Evolutionary conservation across 2,113 vertebrate species (phyloP).

Genomic region (Equus przewalskii): DNA sequence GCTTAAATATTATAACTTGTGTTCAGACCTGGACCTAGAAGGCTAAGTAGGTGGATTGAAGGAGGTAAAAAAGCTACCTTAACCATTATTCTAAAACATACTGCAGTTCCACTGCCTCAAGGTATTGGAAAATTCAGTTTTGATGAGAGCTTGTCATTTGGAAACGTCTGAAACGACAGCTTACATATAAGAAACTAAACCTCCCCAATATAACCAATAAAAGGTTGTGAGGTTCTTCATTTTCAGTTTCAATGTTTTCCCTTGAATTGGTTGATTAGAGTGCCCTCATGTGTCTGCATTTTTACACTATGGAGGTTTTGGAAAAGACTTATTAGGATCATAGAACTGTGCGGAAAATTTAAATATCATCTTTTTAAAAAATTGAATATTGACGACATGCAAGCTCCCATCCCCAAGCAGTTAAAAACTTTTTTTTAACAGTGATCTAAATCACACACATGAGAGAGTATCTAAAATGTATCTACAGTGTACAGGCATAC

Average conservation of each 20-base stretch:
- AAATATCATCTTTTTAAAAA: background rate
- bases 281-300: constrained; percentile 42
- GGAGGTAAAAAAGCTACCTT: background rate
- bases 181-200: background rate
- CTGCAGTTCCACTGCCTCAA: background rate
- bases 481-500: background rate
- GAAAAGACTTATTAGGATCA: constrained; percentile 22
- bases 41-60: background rate
- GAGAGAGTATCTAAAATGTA: background rate
- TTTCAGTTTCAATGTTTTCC: background rate
- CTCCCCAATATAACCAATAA: background rate
- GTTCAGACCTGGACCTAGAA: background rate
- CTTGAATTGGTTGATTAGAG: constrained; percentile 9
- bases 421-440: background rate
- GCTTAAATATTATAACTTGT: background rate
- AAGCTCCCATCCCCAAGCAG: background rate
- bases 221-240: background rate
- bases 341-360: background rate
- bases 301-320: background rate
- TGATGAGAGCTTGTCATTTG: background rate
- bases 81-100: background rate
- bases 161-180: background rate
- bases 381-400: background rate
- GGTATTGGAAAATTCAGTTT: background rate
- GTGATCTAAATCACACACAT: background rate